Evolutionary conservation across 2,797 vertebrate species (phyloP).

Genomic region (Morelia viridis): DNA sequence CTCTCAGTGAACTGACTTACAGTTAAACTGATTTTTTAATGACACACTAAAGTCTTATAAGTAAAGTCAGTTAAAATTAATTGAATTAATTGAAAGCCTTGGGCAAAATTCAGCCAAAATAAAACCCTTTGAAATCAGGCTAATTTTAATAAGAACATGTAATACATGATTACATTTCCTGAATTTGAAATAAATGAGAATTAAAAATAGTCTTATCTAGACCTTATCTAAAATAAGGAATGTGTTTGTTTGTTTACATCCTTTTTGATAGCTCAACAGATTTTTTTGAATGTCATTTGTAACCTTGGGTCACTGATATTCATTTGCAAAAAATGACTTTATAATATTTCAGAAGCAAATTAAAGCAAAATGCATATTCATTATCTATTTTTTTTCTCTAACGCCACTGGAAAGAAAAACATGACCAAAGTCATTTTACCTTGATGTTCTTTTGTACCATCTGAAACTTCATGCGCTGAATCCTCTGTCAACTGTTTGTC

Average conservation of each 20-base stretch:
- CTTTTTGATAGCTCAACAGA: neutral
- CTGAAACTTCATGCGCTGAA: neutral
- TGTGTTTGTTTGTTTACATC: neutral
- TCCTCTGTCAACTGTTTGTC: conserved; percentile 1
- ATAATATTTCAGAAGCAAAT: neutral
- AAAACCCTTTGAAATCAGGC: neutral
- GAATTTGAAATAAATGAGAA: neutral
- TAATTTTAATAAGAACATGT: neutral
- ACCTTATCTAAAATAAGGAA: neutral
- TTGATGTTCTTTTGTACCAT: conserved; percentile 47
- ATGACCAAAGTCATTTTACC: conserved; percentile 62
- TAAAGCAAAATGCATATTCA: neutral
- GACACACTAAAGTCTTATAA: neutral
- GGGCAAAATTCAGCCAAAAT: neutral
- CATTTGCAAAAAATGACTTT: neutral
- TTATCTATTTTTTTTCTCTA: neutral
- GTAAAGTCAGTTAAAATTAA: neutral
- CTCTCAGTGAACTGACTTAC: neutral
- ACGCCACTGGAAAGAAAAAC: neutral
- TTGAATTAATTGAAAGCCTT: neutral
- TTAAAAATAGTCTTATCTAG: neutral
- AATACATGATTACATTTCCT: neutral
- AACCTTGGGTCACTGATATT: neutral
- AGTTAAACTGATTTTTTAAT: neutral
- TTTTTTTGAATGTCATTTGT: neutral